These are phyloP conservation scores for Cebuella pygmaea DNA, from an alignment of 2,797 vertebrate species.

Conservation along the genomic window DNA sequence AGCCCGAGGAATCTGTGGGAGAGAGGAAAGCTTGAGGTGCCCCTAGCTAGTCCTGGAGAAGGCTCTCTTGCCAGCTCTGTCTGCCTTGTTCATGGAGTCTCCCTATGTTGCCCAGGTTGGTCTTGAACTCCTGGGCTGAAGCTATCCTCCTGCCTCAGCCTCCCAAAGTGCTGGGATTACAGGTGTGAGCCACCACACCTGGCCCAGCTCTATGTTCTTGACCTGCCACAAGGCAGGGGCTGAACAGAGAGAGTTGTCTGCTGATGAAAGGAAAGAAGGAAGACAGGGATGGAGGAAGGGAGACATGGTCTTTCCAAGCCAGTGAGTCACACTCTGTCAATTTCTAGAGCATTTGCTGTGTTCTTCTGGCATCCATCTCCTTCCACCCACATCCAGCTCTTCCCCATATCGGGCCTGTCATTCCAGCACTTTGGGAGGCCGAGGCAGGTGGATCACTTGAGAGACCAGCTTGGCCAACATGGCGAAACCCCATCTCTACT, in stretches of 20 bases:
- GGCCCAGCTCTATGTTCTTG: no score
- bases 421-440: no score
- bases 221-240: neutral
- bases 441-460: no score
- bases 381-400: neutral
- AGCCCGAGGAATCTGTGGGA: constrained; percentile 92
- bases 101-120: neutral
- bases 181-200: neutral
- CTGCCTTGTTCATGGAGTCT: neutral
- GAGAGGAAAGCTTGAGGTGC: neutral
- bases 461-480: no score
- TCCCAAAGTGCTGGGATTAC: neutral
- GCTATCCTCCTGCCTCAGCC: neutral
- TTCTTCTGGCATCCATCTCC: neutral
- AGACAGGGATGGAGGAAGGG: no score
- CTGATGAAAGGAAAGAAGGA: neutral
- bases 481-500: no score
- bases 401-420: no score
- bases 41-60: neutral
- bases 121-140: neutral
- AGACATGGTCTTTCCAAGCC: neutral
- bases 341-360: neutral
- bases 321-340: neutral
- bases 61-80: neutral
- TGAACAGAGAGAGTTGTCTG: neutral